A percentile compares a stretch with the other conserved stretches of the same genome.
Conservation (phyloP, 2,888 invertebrate species). For the Megaustenia siamemsis region DNA sequence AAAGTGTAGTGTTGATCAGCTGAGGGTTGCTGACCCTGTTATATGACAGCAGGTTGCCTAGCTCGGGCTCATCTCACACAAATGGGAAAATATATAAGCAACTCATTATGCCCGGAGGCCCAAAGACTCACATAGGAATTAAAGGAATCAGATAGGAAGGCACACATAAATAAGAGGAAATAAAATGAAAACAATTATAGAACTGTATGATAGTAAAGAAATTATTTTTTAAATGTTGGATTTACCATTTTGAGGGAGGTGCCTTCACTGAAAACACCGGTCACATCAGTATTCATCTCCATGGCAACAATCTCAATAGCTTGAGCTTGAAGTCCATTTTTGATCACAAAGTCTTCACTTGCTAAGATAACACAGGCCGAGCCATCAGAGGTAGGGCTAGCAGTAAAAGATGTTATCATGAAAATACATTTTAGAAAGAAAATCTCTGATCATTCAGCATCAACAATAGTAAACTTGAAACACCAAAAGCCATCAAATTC, state of each 20-base stretch:
- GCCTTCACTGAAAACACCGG: constrained; percentile 89
- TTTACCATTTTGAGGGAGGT: constrained; percentile 87
- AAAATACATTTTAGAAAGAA: too few relatives aligned
- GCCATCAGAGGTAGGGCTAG: constrained; percentile 96
- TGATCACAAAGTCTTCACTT: constrained; percentile 91
- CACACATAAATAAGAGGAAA: neutral
- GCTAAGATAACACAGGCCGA: constrained; percentile 94
- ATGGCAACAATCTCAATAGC: constrained; percentile 98
- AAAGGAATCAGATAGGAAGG: too few relatives aligned
- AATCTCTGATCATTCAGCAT: too few relatives aligned
- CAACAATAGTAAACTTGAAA: too few relatives aligned
- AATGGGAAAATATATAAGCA: too few relatives aligned
- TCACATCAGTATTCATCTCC: constrained; percentile 96
- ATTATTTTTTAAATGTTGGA: neutral
- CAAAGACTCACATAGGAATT: too few relatives aligned
- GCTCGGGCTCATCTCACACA: too few relatives aligned
- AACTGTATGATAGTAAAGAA: neutral
- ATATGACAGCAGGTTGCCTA: too few relatives aligned
- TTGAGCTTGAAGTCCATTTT: constrained; percentile 87
- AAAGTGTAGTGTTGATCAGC: too few relatives aligned
- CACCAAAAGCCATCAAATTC: too few relatives aligned
- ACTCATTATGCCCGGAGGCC: too few relatives aligned
- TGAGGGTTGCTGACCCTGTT: too few relatives aligned
- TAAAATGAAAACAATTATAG: neutral
- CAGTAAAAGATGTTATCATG: neutral